These are phyloP conservation scores for Metalampra italica DNA, from an alignment of 2,888 invertebrate species.

Conservation along the genomic window DNA sequence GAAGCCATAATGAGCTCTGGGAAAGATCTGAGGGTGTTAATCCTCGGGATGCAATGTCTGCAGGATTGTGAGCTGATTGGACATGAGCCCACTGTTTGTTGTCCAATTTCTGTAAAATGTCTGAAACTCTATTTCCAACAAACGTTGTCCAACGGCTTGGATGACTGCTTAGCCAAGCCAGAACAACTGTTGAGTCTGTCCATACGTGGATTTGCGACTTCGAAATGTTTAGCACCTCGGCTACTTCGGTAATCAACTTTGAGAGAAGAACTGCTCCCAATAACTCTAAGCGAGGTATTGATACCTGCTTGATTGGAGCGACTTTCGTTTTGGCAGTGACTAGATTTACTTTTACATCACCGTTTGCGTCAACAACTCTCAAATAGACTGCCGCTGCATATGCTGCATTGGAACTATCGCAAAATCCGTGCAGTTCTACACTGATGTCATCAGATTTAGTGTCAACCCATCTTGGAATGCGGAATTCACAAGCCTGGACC, in stretches of 20 bases:
- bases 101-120: conserved; percentile 20
- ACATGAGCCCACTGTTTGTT: conserved; percentile 22
- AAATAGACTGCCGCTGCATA: no score
- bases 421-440: neutral
- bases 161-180: conserved; percentile 19
- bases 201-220: conserved; percentile 1
- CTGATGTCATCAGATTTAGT: neutral
- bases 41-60: conserved; percentile 24
- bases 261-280: conserved; percentile 12
- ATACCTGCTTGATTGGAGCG: conserved; percentile 12
- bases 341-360: neutral
- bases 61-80: conserved; percentile 21
- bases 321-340: conserved; percentile 4
- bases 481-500: neutral
- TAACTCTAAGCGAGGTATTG: conserved; percentile 13
- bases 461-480: neutral
- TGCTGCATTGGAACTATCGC: no score
- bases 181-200: conserved; percentile 23
- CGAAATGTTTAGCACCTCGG: no score
- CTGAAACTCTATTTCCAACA: conserved; percentile 20
- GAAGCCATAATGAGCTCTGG: conserved; percentile 19
- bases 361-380: neutral
- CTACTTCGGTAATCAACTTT: neutral
- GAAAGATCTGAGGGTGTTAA: conserved; percentile 14
- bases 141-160: conserved; percentile 17